Base-by-base conservation (phyloP, 2,888 invertebrate species). In the Volucella inanis region DNA sequence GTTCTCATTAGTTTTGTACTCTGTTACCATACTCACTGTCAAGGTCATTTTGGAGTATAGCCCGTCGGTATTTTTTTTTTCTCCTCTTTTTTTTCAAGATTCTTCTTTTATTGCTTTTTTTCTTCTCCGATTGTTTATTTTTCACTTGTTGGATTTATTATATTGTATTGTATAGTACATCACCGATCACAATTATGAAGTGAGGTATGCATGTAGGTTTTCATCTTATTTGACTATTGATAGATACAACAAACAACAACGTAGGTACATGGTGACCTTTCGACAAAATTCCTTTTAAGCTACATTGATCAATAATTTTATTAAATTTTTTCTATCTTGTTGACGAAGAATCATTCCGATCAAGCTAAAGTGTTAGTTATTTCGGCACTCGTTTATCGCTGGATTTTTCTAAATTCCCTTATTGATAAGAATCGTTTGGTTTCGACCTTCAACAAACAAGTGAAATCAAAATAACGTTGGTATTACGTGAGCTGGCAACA, bases 21-120 rank as follows among this genome's bases (percentile, higher is more conserved):
- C 84, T 84, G 80, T 80, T 65, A 64, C 79, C 62, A 79, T 75
- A 84, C 80, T 84, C 84, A 84, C 75, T 84, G 84, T 84, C 84
- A 84, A 84, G 84, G 84, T 84, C 84, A 84, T 84, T 80, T 84
- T 84, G 80, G 71, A 84, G 65, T 76, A 76, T 55, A 80, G 84
- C 75, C 80, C 71, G 70, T 76, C 61, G 75, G 57, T 75, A 22
- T 22, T 71, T 71, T 75, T 43, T 65, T 54, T 75, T 57, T 70
- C 52, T 39, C 15, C 52, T 64, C 47, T 55, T 31, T 38, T 39
- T 8, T 55, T 70, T 43, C 15, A 11, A 11, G 11, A 39, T 55
- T 45, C 41, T 59, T 72, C 31, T 15, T 39, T 62, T 62, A 3
- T 62, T 45, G 15, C 22, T 54, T 64, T 31, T 31, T 31, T 6